phyloP scores from a whole-genome alignment of 2,888 invertebrate genomes.

The Pachliopta kotzebuea region DNA sequence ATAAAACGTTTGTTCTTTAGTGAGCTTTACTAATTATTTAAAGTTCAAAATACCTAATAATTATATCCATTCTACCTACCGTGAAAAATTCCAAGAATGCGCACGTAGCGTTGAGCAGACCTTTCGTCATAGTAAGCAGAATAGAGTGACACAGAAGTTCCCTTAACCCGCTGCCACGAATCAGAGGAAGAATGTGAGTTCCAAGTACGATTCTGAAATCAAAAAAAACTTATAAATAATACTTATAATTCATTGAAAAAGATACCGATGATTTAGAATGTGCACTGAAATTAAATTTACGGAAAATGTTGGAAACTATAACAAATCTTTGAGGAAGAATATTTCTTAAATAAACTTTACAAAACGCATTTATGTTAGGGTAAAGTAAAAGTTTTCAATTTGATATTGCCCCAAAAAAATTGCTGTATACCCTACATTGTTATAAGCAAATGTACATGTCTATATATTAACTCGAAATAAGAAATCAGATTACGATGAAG shows the following conservation, averaged over 20 bases:
- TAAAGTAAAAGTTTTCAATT: not conserved
- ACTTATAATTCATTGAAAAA: not conserved
- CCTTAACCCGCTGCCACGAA: slow-evolving; percentile 64
- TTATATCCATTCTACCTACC: slow-evolving; percentile 49
- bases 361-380: not conserved
- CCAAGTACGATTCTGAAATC: slow-evolving; percentile 65
- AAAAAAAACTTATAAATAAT: not conserved
- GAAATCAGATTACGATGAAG: slow-evolving; percentile 23
- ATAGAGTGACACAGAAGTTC: slow-evolving; percentile 69
- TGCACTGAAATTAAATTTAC: not conserved
- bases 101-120: slow-evolving; percentile 59
- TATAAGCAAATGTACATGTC: not conserved
- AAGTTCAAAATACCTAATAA: not conserved
- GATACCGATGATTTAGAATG: not conserved
- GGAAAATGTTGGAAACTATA: not conserved
- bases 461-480: slow-evolving; percentile 11
- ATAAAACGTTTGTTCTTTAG: too few relatives aligned
- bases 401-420: not conserved
- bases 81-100: slow-evolving; percentile 64
- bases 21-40: too few relatives aligned
- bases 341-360: not conserved
- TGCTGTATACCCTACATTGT: not conserved
- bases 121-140: slow-evolving; percentile 79
- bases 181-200: slow-evolving; percentile 38
- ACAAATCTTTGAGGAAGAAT: not conserved